Conservation (phyloP, 2,888 invertebrate species). For the Crematogaster levior region DNA sequence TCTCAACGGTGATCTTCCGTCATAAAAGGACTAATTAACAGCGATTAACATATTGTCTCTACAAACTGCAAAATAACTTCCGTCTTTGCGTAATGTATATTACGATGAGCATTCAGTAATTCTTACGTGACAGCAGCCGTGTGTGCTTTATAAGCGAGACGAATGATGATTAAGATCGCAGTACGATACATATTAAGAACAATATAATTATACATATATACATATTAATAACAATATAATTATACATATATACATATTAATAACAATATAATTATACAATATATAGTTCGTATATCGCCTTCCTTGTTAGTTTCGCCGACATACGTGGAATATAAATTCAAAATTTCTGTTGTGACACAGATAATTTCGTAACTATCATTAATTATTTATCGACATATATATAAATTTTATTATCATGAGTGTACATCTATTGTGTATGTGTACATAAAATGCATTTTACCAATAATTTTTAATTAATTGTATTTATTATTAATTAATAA, state of each 20-base stretch:
- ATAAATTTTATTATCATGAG: neutral
- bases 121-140: slow-evolving; percentile 31
- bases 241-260: too few species aligned
- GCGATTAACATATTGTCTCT: slow-evolving; percentile 41
- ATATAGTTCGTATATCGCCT: neutral
- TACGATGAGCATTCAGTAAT: slow-evolving; percentile 36
- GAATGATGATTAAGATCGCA: slow-evolving; percentile 5
- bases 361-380: neutral
- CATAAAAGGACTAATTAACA: neutral
- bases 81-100: slow-evolving; percentile 46
- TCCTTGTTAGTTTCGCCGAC: neutral
- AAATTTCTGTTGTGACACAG: neutral
- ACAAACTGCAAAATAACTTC: slow-evolving; percentile 46
- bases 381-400: neutral
- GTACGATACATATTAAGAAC: neutral
- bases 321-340: neutral
- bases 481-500: too few species aligned
- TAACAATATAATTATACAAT: too few species aligned
- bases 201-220: too few species aligned
- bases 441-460: too few species aligned
- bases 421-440: too few species aligned
- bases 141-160: neutral
- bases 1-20: slow-evolving; percentile 8
- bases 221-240: too few species aligned
- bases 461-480: too few species aligned